Evolutionary conservation across 2,113 vertebrate genomes (phyloP).

Genomic region (Beaufortia kweichowensis): DNA sequence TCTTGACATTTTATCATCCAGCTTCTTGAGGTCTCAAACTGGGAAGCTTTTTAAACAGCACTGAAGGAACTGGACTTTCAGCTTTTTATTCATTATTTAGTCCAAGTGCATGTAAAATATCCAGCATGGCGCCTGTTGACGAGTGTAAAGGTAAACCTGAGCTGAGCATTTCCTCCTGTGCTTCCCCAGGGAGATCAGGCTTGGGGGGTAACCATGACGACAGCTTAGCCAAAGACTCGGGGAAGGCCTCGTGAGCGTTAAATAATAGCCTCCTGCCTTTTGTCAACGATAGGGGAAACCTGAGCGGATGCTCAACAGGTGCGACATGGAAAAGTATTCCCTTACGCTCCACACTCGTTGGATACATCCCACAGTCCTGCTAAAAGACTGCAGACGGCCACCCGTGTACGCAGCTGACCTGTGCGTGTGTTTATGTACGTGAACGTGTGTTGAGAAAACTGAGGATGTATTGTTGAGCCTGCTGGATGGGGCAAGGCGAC

Average conservation of each 20-base stretch:
- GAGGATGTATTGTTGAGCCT: neutral
- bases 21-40: too few species aligned
- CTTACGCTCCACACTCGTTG: slow-evolving; percentile 24
- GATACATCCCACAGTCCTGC: neutral
- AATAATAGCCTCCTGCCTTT: slow-evolving; percentile 36
- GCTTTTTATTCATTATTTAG: too few species aligned
- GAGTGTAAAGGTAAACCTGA: neutral
- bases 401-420: neutral
- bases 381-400: slow-evolving; percentile 1
- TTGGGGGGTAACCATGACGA: slow-evolving; percentile 22
- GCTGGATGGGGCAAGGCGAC: neutral
- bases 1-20: too few species aligned
- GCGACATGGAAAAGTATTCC: slow-evolving; percentile 41
- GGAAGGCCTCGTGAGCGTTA: slow-evolving; percentile 32
- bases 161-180: neutral
- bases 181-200: slow-evolving; percentile 5
- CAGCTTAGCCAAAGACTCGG: neutral
- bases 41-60: too few species aligned
- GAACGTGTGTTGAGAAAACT: slow-evolving; percentile 36
- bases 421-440: slow-evolving; percentile 62
- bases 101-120: too few species aligned
- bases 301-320: slow-evolving; percentile 52
- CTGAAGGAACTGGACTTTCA: too few species aligned
- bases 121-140: too few species aligned
- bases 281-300: slow-evolving; percentile 49